Conservation (phyloP, 2,888 invertebrate genomes). For the Eupelmus urozonus region DNA sequence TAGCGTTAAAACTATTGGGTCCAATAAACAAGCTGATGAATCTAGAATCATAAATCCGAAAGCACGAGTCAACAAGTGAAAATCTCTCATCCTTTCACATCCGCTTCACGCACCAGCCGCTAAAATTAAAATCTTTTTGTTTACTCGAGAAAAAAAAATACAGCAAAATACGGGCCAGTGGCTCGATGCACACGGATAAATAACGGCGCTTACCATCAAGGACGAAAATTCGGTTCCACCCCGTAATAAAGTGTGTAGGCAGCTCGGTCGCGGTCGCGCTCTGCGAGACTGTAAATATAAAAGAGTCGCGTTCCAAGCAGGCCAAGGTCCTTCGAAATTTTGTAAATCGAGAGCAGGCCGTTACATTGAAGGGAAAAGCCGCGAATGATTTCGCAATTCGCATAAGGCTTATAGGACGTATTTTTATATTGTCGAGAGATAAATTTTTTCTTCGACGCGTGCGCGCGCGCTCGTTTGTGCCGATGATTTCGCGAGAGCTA, state of each 20-base stretch:
- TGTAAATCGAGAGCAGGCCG: conserved; percentile 49
- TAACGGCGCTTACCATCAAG: too few relatives aligned
- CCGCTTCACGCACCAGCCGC: too few relatives aligned
- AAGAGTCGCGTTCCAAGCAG: conserved; percentile 53
- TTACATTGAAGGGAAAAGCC: conserved; percentile 17
- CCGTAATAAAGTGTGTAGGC: conserved; percentile 35
- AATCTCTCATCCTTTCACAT: too few relatives aligned
- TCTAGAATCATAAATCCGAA: too few relatives aligned
- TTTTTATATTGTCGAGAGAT: neutral
- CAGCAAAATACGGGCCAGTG: too few relatives aligned
- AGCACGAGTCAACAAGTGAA: too few relatives aligned
- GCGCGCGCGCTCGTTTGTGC: neutral
- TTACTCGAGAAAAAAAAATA: too few relatives aligned
- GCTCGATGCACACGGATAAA: too few relatives aligned
- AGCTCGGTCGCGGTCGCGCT: conserved; percentile 46
- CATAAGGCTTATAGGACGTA: neutral
- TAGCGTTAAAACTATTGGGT: too few relatives aligned
- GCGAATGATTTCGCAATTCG: conserved; percentile 14
- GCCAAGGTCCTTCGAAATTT: conserved; percentile 59
- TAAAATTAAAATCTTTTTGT: too few relatives aligned
- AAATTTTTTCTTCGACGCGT: conserved; percentile 11
- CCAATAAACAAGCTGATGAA: too few relatives aligned
- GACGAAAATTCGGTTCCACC: conserved; percentile 27
- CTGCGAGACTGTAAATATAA: conserved; percentile 55
- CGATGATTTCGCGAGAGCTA: conserved; percentile 26